phyloP scores from a whole-genome alignment of 2,797 vertebrate species.

The Channa striata region DNA sequence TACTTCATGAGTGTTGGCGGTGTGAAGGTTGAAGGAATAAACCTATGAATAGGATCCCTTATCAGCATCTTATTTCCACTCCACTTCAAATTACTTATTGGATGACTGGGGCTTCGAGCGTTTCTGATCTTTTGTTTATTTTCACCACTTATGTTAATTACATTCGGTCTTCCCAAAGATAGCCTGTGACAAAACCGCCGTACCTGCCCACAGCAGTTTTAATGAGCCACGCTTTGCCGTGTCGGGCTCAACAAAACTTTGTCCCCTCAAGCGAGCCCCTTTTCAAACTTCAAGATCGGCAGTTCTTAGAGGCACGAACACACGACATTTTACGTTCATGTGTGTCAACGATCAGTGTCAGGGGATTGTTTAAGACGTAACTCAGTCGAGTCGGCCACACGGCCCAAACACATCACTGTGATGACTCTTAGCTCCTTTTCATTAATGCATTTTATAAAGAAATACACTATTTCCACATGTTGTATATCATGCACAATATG shows the following conservation, averaged over 20 bases:
- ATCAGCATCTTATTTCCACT: slow-evolving; percentile 64
- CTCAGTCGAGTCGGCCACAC: slow-evolving; percentile 52
- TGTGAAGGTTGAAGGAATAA: slow-evolving; percentile 56
- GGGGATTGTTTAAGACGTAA: slow-evolving; percentile 55
- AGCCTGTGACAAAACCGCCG: slow-evolving; percentile 61
- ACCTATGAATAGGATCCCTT: slow-evolving; percentile 66
- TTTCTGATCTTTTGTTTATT: slow-evolving; percentile 72
- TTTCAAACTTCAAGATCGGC: slow-evolving; percentile 63
- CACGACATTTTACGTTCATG: slow-evolving; percentile 45
- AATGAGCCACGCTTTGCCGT: slow-evolving; percentile 76
- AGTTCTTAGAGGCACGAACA: slow-evolving; percentile 48
- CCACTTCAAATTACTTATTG: slow-evolving; percentile 67
- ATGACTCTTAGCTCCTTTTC: slow-evolving; percentile 17
- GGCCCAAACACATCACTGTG: slow-evolving; percentile 59
- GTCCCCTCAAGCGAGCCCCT: slow-evolving; percentile 70
- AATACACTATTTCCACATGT: not conserved
- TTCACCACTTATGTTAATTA: slow-evolving; percentile 73
- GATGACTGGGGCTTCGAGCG: slow-evolving; percentile 55
- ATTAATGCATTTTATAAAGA: slow-evolving; percentile 1
- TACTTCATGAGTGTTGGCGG: slow-evolving; percentile 42
- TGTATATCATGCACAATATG: slow-evolving; percentile 1
- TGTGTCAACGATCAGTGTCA: slow-evolving; percentile 56
- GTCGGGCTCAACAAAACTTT: slow-evolving; percentile 72
- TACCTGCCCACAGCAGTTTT: slow-evolving; percentile 59
- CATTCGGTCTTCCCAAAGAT: slow-evolving; percentile 53